Base-by-base conservation (phyloP, 2,888 invertebrate genomes). In the Stenoptilia bipunctidactyla region DNA sequence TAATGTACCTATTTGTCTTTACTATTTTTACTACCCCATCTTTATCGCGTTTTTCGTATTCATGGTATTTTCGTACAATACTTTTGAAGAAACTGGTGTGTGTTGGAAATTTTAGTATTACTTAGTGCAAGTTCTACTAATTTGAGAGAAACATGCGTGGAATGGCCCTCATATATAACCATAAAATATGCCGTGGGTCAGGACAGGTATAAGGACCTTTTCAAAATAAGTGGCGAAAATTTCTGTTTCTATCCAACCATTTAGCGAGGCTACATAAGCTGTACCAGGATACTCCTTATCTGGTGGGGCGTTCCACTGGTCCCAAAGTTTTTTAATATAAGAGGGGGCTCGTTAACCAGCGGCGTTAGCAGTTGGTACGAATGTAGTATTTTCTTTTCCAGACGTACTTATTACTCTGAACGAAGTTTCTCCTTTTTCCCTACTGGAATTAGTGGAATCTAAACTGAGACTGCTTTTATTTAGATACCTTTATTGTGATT, bases 11-110 rank as follows among this genome's bases (percentile, higher is more conserved):
- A 6, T 13, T 13, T 33, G 13, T 33, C 13, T 33, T 33, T 10
- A 33, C n/a, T 33, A 5, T 33, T 6, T 3, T 13, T 5, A 20
- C 20, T 20, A 8, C 3, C 8, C 20, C 20, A 20, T 20, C 8
- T 20, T 20, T 20, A 20, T 20, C 20, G 8, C 20, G 20, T 20
- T 5, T 20, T 8, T 5, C 20, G 20, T 20, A 8, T 20, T 20
- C 20, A 8, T 20, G 20, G 8, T 20, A 3, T 20, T 20, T 20
- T 20, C 8, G 20, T 8, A 20, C 20, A 36, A 52, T 50, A 12
- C 50, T 41, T 40, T 53, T 55, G 36, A 47, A 48, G 1, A 49
- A 51, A 38, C 48, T 48, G 4, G 53, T 44, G 40, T 53, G 53
- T 2, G 51, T 37, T 36, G 50, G 51, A 27, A 50, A 27, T 36